Conservation (phyloP, 2,797 vertebrate species). For the Etheostoma perlongum region DNA sequence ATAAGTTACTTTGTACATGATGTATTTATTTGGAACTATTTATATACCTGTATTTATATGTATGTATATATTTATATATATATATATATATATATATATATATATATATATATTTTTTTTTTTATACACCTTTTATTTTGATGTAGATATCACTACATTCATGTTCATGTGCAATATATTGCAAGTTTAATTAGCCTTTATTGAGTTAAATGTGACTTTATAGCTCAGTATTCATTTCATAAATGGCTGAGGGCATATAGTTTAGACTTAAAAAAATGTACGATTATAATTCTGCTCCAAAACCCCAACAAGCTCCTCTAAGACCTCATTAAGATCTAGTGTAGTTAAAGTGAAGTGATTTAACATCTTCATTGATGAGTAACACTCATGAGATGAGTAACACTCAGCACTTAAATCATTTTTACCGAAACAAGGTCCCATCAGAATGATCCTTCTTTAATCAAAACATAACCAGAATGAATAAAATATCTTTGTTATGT, state of each 20-base stretch:
- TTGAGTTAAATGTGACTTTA: constrained; percentile 19
- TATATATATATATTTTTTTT: neutral
- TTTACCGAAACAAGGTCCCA: neutral
- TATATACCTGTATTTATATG: constrained; percentile 65
- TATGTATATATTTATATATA: neutral
- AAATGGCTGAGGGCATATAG: constrained; percentile 25
- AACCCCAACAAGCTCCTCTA: constrained; percentile 1
- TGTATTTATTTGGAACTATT: constrained; percentile 76
- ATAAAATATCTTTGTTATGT: constrained; percentile 5
- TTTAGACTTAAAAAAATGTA: constrained; percentile 3
- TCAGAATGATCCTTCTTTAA: neutral
- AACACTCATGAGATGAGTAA: constrained; percentile 8
- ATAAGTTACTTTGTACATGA: neutral
- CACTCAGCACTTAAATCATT: constrained; percentile 2
- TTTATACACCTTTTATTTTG: constrained; percentile 13
- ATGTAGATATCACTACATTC: constrained; percentile 74
- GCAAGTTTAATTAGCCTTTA: constrained; percentile 15
- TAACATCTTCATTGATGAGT: neutral
- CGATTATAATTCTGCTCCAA: constrained; percentile 12
- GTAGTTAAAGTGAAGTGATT: neutral
- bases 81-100: too few relatives aligned
- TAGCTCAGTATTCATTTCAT: constrained; percentile 45
- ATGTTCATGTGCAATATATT: constrained; percentile 65
- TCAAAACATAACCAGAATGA: constrained; percentile 15
- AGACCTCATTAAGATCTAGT: constrained; percentile 8